Conservation (phyloP, 92 coral and sea anemone species). For the Actinernus sp. region DNA sequence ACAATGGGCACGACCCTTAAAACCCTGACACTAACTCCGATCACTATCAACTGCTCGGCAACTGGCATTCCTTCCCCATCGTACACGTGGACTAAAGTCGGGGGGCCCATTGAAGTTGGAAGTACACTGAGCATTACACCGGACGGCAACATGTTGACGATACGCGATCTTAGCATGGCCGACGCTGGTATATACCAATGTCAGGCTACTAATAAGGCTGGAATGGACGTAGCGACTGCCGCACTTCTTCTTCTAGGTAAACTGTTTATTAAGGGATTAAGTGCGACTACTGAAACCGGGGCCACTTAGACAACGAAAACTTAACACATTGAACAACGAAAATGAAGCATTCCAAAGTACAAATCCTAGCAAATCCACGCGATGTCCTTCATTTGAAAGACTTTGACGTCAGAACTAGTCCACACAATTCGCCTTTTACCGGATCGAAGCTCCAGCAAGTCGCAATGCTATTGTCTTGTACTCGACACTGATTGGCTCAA, state of each 20-base stretch:
- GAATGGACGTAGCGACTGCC: slow-evolving; percentile 29
- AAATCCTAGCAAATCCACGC: too few species aligned
- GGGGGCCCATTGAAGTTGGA: slow-evolving; percentile 35
- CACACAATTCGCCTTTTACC: too few species aligned
- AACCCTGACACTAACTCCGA: slow-evolving; percentile 64
- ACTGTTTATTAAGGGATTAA: not conserved
- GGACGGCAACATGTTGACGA: slow-evolving; percentile 36
- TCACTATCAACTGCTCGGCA: slow-evolving; percentile 73
- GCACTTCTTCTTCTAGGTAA: slow-evolving; percentile 26
- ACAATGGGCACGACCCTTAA: slow-evolving; percentile 59
- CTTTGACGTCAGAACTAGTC: too few species aligned
- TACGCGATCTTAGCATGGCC: slow-evolving; percentile 36
- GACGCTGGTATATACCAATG: slow-evolving; percentile 74
- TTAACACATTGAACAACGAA: too few species aligned
- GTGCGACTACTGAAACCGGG: too few species aligned
- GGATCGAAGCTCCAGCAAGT: too few species aligned
- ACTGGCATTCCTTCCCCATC: slow-evolving; percentile 78
- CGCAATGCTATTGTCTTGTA: too few species aligned
- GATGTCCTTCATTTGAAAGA: too few species aligned
- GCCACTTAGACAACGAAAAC: too few species aligned
- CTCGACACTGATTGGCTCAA: too few species aligned
- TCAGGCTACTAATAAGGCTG: slow-evolving; percentile 64
- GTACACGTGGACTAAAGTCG: slow-evolving; percentile 70
- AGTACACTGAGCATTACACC: slow-evolving; percentile 30
- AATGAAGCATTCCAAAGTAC: too few species aligned